Percentiles rank a stretch among this genome's conserved stretches.
Evolutionary conservation across 2,113 vertebrate genomes (phyloP).

Genomic region (Leiothrix lutea): DNA sequence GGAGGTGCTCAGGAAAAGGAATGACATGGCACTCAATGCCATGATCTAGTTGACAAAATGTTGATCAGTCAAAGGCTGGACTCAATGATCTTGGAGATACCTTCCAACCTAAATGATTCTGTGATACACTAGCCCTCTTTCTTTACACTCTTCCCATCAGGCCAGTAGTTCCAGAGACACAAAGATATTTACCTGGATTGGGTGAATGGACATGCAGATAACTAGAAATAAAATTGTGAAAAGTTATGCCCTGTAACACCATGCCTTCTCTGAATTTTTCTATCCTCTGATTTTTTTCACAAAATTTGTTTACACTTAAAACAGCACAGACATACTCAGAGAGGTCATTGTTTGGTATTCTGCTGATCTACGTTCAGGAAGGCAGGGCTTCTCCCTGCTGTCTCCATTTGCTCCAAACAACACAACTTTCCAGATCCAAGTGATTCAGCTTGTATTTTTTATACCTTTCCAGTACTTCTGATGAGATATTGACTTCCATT

Average conservation of each 20-base stretch:
- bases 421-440: not conserved
- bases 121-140: not conserved
- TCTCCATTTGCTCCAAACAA: not conserved
- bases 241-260: not conserved
- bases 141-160: not conserved
- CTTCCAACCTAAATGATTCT: not conserved
- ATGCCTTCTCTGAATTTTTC: not conserved
- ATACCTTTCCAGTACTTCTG: not conserved
- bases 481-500: not conserved
- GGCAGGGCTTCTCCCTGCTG: not conserved
- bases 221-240: not conserved
- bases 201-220: not conserved
- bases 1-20: not conserved
- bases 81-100: not conserved
- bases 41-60: not conserved
- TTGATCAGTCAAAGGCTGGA: not conserved
- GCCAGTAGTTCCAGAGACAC: not conserved
- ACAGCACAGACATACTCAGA: not conserved
- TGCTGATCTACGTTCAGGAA: not conserved
- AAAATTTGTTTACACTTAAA: not conserved
- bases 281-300: not conserved
- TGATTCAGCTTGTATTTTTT: not conserved
- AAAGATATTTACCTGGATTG: not conserved
- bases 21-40: too few relatives aligned
- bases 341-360: not conserved